phyloP scores from a whole-genome alignment of 1,140 invertebrate species.

The Lucilia cuprina region DNA sequence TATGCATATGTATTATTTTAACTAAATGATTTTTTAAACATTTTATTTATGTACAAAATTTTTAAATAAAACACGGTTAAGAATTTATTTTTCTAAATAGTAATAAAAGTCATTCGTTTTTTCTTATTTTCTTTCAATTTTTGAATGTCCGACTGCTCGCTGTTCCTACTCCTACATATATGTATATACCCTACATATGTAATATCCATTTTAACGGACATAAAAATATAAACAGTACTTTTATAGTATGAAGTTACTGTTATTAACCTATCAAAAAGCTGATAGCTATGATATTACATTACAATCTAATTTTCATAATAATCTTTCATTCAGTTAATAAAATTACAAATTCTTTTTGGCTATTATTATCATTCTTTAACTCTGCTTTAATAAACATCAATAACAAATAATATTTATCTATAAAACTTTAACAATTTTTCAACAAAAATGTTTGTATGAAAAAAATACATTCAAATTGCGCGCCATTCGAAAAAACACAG shows the following conservation, averaged over 20 bases:
- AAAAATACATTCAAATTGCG: neutral
- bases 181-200: too few relatives aligned
- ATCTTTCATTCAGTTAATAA: too few relatives aligned
- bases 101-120: neutral
- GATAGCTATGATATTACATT: neutral
- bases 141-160: too few relatives aligned
- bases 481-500: neutral
- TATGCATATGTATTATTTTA: neutral
- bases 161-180: too few relatives aligned
- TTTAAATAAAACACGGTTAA: neutral
- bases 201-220: too few relatives aligned
- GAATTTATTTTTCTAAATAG: neutral
- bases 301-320: neutral
- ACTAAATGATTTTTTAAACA: neutral
- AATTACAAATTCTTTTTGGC: too few relatives aligned
- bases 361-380: too few relatives aligned
- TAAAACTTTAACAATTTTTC: too few relatives aligned
- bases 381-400: too few relatives aligned
- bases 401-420: too few relatives aligned
- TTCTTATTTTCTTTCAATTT: neutral
- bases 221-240: neutral
- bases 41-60: neutral
- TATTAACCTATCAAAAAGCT: neutral
- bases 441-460: too few relatives aligned
- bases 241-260: neutral